These are phyloP conservation scores for Lasiommata megera DNA, from an alignment of 2,888 invertebrate species.

Conservation along the genomic window DNA sequence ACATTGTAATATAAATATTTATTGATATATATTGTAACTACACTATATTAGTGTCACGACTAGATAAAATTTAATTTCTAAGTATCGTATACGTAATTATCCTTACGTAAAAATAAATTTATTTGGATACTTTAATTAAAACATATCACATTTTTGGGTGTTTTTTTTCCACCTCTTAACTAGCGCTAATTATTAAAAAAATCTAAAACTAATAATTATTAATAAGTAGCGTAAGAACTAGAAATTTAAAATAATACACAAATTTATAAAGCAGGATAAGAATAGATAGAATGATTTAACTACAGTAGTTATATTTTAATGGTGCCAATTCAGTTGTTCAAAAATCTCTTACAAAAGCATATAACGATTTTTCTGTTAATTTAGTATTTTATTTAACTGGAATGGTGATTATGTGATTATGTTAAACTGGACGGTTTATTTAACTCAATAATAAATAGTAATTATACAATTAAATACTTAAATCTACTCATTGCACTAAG, in stretches of 20 bases:
- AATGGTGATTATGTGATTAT: background rate
- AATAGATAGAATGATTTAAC: too few species aligned
- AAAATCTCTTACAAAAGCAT: too few species aligned
- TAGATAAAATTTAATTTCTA: conserved; percentile 48
- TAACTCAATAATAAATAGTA: background rate
- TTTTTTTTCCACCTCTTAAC: conserved; percentile 28
- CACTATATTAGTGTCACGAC: conserved; percentile 79
- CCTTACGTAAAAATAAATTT: conserved; percentile 49
- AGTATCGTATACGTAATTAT: conserved; percentile 32
- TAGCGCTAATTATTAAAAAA: background rate
- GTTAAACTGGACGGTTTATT: conserved; percentile 1
- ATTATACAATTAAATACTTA: conserved; percentile 30
- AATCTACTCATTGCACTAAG: conserved; percentile 52
- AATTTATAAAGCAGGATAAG: too few species aligned
- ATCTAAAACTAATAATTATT: too few species aligned
- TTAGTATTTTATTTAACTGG: background rate
- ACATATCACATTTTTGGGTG: conserved; percentile 47
- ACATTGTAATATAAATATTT: conserved; percentile 25
- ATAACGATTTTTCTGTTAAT: too few species aligned
- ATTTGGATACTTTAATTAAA: conserved; percentile 55
- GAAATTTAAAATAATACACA: too few species aligned
- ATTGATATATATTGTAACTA: conserved; percentile 48
- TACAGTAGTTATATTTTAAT: too few species aligned
- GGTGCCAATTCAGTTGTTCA: too few species aligned
- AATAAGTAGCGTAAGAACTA: too few species aligned